Conservation (phyloP, 1,140 invertebrate species). For the Nasonia giraulti region DNA sequence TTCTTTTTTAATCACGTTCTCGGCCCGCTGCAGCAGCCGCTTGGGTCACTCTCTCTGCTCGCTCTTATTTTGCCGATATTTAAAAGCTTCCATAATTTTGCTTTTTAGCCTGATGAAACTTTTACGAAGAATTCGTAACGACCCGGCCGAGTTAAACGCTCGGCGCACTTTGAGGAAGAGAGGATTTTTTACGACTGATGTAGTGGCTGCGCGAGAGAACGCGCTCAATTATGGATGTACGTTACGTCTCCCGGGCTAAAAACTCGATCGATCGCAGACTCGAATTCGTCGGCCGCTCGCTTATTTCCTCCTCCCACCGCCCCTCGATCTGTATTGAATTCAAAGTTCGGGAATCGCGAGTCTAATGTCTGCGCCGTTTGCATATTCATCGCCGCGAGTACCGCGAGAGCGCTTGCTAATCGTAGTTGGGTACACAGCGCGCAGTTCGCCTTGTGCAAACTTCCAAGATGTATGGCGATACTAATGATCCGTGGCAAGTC, state of each 20-base stretch:
- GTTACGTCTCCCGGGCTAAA: neutral
- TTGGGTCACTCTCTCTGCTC: neutral
- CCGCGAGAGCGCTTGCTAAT: neutral
- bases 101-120: slow-evolving; percentile 23
- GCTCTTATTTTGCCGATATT: slow-evolving; percentile 3
- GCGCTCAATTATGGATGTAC: neutral
- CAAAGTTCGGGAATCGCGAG: neutral
- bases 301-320: neutral
- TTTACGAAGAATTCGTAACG: slow-evolving; percentile 1
- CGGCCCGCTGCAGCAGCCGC: neutral
- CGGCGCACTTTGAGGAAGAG: neutral
- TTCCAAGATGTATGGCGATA: neutral
- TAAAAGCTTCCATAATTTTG: slow-evolving; percentile 14
- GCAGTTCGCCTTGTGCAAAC: neutral
- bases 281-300: neutral
- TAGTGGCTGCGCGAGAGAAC: no score
- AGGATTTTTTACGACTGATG: no score
- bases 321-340: neutral
- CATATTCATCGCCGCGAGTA: neutral
- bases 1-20: slow-evolving; percentile 31
- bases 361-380: neutral
- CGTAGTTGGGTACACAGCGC: neutral
- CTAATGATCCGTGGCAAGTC: neutral
- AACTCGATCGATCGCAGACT: neutral
- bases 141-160: no score